Evolutionary conservation across 2,797 vertebrate species (phyloP), one percentile per base, ranked within the genome.

Genomic region (Spinus pinus): DNA sequence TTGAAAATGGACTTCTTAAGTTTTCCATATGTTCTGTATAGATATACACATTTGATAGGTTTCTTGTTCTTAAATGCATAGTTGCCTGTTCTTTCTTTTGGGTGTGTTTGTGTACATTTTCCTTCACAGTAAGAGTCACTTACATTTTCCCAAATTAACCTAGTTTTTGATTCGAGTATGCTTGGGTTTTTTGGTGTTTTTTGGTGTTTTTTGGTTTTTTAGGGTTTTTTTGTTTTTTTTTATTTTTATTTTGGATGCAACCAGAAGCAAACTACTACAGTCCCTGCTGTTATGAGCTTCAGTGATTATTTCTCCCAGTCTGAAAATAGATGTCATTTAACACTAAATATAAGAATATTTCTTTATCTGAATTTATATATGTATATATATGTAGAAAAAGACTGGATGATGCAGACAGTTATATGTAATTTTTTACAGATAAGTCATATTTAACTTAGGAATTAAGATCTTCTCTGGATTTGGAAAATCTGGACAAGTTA

Each of bases 1-100:
- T 71, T 79, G 92, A 88, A 97, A 93, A 94, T 51, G 86, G 61
- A 88, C 81, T 93, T 95, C 58, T 31, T 61, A 62, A 77, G 28
- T 93, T 94, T 92, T 90, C 42, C 10, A 3, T 89, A 33, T 79
- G 41, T 65, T 77, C n/a, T 57, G 3, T 58, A 44, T 28, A 87
- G 27, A 92, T 46, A 61, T 3, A 44, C 51, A 64, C 5, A 19
- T 92, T 95, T 58, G 77, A 51, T 82, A 78, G 64, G 23, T 70
- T 88, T 81, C 81, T 53, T 81, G 54, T 92, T 94, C 46, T 72
- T 79, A 89, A 39, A 56, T 65, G 20, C 60, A 58, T 71, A 46
- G 25, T 37, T 96, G 24, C 44, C 50, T 88, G 66, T 91, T 89
- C 75, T 69, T 90, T 90, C 30, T 85, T 80, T 14, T 54, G 31